These are phyloP conservation scores for Vanessa tameamea DNA, from an alignment of 1,140 invertebrate genomes.

Conservation along the genomic window DNA sequence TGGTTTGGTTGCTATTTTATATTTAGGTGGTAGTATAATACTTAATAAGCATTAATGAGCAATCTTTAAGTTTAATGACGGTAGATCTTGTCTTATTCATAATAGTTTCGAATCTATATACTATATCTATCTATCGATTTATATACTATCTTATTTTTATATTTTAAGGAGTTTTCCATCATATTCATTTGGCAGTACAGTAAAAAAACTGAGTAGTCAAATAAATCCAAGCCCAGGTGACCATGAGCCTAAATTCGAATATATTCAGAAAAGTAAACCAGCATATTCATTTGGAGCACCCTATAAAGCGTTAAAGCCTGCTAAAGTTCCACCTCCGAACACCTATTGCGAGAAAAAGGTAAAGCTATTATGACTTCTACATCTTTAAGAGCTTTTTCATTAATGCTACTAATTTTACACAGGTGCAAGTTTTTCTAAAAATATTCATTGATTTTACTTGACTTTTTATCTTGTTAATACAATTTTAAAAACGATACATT, in stretches of 20 bases:
- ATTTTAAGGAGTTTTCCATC: slow-evolving; percentile 51
- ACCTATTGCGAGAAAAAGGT: slow-evolving; percentile 71
- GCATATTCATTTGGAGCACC: slow-evolving; percentile 59
- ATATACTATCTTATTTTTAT: background rate
- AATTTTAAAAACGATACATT: too few relatives aligned
- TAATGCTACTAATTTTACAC: background rate
- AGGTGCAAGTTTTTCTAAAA: too few relatives aligned
- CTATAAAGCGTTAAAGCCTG: slow-evolving; percentile 37
- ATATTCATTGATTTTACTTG: too few relatives aligned
- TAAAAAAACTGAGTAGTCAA: slow-evolving; percentile 20
- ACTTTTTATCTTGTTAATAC: too few relatives aligned
- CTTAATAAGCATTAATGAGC: too few relatives aligned
- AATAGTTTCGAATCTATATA: too few relatives aligned
- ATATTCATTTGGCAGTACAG: slow-evolving; percentile 49
- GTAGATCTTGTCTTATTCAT: too few relatives aligned
- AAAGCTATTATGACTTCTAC: slow-evolving; percentile 11
- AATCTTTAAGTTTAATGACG: too few relatives aligned
- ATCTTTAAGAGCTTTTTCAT: background rate
- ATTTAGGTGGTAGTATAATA: too few relatives aligned
- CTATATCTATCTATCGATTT: too few relatives aligned
- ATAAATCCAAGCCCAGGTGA: slow-evolving; percentile 52
- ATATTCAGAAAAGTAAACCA: slow-evolving; percentile 52
- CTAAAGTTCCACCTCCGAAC: slow-evolving; percentile 57
- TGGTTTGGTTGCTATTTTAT: too few relatives aligned
- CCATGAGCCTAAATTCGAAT: slow-evolving; percentile 64